Percentiles rank a stretch among this genome's conserved stretches.
Evolutionary conservation across 2,113 vertebrate genomes (phyloP).

Genomic region (Tricholaema leucomelas): DNA sequence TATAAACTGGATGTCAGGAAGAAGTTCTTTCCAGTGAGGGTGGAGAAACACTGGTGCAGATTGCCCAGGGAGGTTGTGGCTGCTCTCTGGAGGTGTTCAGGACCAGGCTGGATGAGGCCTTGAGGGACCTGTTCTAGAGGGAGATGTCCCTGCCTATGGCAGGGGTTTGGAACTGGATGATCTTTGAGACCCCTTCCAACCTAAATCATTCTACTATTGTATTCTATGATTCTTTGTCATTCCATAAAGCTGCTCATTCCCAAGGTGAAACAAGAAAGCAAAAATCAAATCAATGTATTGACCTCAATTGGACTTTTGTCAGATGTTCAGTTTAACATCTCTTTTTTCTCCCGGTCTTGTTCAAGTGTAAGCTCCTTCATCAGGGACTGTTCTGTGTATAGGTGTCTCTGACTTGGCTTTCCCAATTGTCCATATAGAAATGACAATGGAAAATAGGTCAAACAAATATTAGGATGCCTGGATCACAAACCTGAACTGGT

Average conservation of each 20-base stretch:
- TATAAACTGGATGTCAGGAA: too few relatives aligned
- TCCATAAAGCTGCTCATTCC: background rate
- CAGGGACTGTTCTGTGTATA: background rate
- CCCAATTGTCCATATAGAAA: background rate
- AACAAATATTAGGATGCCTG: background rate
- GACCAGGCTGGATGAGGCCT: too few relatives aligned
- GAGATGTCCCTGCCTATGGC: too few relatives aligned
- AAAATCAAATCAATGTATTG: rapidly evolving
- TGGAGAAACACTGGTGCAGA: too few relatives aligned
- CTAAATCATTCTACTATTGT: too few relatives aligned
- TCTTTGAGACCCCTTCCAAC: too few relatives aligned
- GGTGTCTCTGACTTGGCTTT: background rate
- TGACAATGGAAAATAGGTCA: background rate
- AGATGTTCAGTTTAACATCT: background rate
- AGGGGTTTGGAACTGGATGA: too few relatives aligned
- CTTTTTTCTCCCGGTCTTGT: background rate
- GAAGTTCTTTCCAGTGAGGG: too few relatives aligned
- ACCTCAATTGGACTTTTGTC: background rate
- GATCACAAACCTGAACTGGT: background rate
- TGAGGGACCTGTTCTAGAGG: too few relatives aligned
- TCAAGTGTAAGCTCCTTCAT: background rate
- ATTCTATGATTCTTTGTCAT: background rate
- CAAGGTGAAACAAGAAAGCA: background rate
- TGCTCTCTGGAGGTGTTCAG: too few relatives aligned
- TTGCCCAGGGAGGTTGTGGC: too few relatives aligned